A percentile compares a stretch with the other conserved stretches of the same genome.
phyloP scores from a whole-genome alignment of 1,140 invertebrate genomes.

The Cydia strobilella region DNA sequence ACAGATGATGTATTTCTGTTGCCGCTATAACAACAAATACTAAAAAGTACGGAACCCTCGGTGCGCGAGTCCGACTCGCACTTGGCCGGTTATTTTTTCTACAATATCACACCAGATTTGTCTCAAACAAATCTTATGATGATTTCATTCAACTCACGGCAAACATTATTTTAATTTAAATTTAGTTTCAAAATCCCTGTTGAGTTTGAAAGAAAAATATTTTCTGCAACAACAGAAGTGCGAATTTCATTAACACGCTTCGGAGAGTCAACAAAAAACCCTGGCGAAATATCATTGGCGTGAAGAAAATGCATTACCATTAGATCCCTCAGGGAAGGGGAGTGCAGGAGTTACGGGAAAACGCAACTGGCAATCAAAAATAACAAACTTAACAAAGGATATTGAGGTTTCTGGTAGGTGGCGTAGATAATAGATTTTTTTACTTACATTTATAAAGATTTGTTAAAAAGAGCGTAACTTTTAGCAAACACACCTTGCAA shows the following conservation, averaged over 20 bases:
- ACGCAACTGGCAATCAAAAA: slow-evolving; percentile 45
- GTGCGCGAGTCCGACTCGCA: too few species aligned
- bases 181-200: slow-evolving; percentile 18
- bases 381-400: slow-evolving; percentile 45
- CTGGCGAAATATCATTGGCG: slow-evolving; percentile 58
- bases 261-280: slow-evolving; percentile 48
- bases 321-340: slow-evolving; percentile 22
- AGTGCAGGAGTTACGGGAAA: slow-evolving; percentile 45
- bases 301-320: slow-evolving; percentile 59
- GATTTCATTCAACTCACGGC: neutral
- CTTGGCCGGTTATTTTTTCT: too few species aligned
- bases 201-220: slow-evolving; percentile 29
- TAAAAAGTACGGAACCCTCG: too few species aligned
- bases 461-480: slow-evolving; percentile 18
- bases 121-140: slow-evolving; percentile 5
- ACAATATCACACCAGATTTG: neutral
- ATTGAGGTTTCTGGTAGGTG: neutral
- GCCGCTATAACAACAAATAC: too few species aligned
- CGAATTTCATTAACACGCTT: slow-evolving; percentile 52
- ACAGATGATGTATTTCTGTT: too few species aligned
- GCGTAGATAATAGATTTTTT: neutral
- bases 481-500: neutral
- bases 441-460: neutral
- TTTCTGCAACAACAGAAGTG: slow-evolving; percentile 32
- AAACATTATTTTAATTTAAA: slow-evolving; percentile 31